Conservation (phyloP, 2,797 vertebrate genomes). For the Cyclura pinguis region DNA sequence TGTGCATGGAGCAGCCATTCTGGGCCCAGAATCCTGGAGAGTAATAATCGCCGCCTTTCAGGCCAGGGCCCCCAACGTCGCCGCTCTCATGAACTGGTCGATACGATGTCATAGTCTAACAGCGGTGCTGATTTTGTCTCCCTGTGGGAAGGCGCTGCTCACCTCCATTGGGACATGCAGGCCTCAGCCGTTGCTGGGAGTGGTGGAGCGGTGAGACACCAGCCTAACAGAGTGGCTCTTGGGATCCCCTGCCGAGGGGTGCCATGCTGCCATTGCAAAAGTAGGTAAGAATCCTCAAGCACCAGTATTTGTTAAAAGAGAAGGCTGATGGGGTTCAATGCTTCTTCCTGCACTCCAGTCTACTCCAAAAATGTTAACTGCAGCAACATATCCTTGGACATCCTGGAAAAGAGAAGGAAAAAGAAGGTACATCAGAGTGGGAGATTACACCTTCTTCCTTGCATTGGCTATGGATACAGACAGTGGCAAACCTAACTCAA, state of each 20-base stretch:
- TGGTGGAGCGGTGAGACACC: background rate
- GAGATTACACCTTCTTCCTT: too few species aligned
- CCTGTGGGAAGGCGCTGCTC: slow-evolving; percentile 31
- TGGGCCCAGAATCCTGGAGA: slow-evolving; percentile 76
- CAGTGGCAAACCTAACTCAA: background rate
- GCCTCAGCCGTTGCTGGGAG: slow-evolving; percentile 59
- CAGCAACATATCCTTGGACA: background rate
- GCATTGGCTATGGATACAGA: background rate
- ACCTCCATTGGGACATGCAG: slow-evolving; percentile 36
- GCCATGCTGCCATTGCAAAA: slow-evolving; percentile 61
- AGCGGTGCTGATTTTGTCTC: slow-evolving; percentile 50
- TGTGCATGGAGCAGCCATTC: slow-evolving; percentile 71
- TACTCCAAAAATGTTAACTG: accelerated
- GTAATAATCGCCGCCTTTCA: slow-evolving; percentile 68
- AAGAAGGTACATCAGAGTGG: slow-evolving; percentile 24
- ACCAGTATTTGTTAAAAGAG: background rate
- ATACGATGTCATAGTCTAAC: slow-evolving; percentile 81
- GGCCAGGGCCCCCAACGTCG: slow-evolving; percentile 68
- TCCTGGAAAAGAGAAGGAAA: slow-evolving; percentile 44
- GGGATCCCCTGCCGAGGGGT: slow-evolving; percentile 40
- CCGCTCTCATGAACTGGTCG: slow-evolving; percentile 70
- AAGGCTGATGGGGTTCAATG: too few species aligned
- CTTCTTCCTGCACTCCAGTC: accelerated
- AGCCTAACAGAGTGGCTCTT: background rate
- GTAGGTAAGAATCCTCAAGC: accelerated